phyloP scores from a whole-genome alignment of 2,888 invertebrate genomes.

The Idaea aversata region DNA sequence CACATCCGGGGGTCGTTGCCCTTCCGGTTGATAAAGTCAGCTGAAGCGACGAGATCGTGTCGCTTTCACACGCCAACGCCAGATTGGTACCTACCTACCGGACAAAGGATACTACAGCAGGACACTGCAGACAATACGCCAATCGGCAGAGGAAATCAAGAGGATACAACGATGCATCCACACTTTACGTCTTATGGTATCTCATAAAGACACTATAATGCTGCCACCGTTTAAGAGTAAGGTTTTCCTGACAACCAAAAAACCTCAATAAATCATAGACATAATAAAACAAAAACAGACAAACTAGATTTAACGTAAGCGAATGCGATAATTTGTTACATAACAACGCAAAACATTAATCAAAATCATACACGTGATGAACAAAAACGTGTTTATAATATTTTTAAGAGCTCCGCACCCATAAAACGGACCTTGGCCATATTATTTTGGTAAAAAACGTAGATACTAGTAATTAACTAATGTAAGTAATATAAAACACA shows the following conservation, averaged over 20 bases:
- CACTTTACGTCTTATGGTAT: neutral
- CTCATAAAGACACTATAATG: neutral
- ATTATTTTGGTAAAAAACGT: neutral
- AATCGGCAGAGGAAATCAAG: neutral
- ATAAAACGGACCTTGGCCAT: neutral
- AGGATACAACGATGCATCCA: neutral
- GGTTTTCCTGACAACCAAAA: too few relatives aligned
- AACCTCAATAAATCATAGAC: neutral
- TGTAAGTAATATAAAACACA: too few relatives aligned
- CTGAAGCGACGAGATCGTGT: slow-evolving; percentile 36
- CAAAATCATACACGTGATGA: neutral
- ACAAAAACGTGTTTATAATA: neutral
- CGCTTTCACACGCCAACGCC: slow-evolving; percentile 1
- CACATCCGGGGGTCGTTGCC: slow-evolving; percentile 68
- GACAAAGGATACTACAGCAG: neutral
- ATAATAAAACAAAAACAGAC: neutral
- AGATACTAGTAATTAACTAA: too few relatives aligned
- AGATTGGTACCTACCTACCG: too few relatives aligned
- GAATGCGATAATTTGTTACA: neutral
- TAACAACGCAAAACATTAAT: neutral
- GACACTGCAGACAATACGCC: too few relatives aligned
- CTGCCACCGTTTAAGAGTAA: too few relatives aligned
- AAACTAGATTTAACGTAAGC: neutral
- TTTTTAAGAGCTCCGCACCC: neutral
- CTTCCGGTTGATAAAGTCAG: slow-evolving; percentile 68